Percentiles rank a stretch among this genome's conserved stretches.
Evolutionary conservation across 2,888 invertebrate genomes (phyloP).

Genomic region (Netelia melanura): DNA sequence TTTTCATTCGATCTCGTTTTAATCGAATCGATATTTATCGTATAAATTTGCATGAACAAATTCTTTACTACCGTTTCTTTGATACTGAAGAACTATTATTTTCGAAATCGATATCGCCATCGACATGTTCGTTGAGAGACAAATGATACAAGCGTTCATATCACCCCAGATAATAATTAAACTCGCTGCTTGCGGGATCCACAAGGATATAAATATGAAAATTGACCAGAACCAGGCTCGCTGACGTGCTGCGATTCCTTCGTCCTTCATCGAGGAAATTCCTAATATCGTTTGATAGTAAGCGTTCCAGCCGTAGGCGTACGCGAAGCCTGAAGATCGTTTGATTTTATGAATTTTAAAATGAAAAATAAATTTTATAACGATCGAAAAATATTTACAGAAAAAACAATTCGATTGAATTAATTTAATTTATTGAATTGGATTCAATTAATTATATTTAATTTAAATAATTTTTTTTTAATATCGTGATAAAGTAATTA

Average conservation of each 20-base stretch:
- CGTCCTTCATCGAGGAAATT: conserved; percentile 45
- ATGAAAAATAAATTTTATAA: no score
- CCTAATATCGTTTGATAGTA: conserved; percentile 73
- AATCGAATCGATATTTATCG: no score
- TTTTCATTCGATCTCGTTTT: no score
- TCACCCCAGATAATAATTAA: conserved; percentile 66
- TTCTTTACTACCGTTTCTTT: conserved; percentile 69
- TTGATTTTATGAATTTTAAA: neutral
- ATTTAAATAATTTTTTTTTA: no score
- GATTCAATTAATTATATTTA: no score
- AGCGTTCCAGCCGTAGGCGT: conserved; percentile 72
- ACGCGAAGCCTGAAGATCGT: conserved; percentile 62
- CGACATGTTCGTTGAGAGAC: conserved; percentile 74
- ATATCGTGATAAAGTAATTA: neutral
- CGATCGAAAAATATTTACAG: no score
- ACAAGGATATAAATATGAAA: conserved; percentile 52
- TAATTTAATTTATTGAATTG: neutral
- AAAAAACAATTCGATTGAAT: neutral
- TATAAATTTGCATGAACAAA: neutral
- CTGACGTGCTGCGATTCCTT: conserved; percentile 49
- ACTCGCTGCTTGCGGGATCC: conserved; percentile 65
- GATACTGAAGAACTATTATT: conserved; percentile 70
- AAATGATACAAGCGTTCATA: conserved; percentile 72
- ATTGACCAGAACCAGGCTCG: conserved; percentile 58
- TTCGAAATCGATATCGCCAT: conserved; percentile 71